phyloP scores from a whole-genome alignment of 2,113 vertebrate species.

The Psittacara wagleri region DNA sequence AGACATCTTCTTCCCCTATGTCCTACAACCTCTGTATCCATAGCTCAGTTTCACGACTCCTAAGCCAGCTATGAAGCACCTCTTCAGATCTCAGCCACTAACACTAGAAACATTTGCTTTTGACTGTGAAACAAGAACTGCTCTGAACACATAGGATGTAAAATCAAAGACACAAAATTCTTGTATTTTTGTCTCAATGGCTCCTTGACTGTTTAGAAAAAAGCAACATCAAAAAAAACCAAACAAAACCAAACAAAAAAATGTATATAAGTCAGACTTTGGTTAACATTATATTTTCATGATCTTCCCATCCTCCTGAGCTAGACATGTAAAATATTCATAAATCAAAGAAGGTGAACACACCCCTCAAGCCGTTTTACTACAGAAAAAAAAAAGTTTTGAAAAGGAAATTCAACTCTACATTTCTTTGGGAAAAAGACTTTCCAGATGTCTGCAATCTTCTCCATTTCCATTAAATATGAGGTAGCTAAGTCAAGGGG shows the following conservation, averaged over 20 bases:
- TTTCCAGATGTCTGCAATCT: not conserved
- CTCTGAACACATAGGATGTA: not conserved
- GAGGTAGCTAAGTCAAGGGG: not conserved
- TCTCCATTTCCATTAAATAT: not conserved
- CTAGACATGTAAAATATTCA: not conserved
- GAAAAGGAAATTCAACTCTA: not conserved
- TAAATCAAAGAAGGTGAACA: not conserved
- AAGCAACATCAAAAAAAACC: not conserved
- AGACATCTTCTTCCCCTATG: not conserved
- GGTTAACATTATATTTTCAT: not conserved
- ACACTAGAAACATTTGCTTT: not conserved
- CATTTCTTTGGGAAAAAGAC: not conserved
- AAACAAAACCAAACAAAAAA: not conserved
- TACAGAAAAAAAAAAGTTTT: not conserved
- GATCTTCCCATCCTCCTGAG: not conserved
- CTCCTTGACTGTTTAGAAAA: not conserved
- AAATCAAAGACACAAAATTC: not conserved
- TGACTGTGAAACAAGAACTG: not conserved
- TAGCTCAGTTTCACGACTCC: not conserved
- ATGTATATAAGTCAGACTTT: not conserved
- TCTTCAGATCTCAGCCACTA: not conserved
- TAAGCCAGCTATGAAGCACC: not conserved
- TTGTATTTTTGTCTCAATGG: not conserved
- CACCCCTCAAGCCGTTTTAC: not conserved
- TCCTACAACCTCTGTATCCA: not conserved